phyloP scores from a whole-genome alignment of 2,888 invertebrate species.

The Drepana falcataria region DNA sequence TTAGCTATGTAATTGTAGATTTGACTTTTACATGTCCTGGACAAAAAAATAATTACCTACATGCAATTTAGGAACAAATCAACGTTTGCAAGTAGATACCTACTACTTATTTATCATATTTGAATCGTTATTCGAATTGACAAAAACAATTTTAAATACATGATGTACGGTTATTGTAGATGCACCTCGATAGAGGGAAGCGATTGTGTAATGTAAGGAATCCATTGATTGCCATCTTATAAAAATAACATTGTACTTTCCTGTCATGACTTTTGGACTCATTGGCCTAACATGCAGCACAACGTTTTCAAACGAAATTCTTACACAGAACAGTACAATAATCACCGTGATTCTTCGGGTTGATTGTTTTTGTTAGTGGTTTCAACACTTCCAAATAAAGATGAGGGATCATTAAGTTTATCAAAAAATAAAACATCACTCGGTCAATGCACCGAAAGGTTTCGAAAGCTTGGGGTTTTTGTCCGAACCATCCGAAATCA shows the following conservation, averaged over 20 bases:
- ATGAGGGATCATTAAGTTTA: conserved; percentile 3
- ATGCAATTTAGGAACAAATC: conserved; percentile 1
- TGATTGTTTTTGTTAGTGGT: neutral
- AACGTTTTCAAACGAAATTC: neutral
- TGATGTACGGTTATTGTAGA: neutral
- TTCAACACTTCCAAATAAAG: conserved; percentile 2
- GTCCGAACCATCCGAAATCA: conserved; percentile 13
- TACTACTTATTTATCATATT: neutral
- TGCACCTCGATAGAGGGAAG: conserved; percentile 2
- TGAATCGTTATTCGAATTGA: conserved; percentile 19
- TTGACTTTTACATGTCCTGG: conserved; percentile 42
- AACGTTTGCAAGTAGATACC: neutral
- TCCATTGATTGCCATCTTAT: conserved; percentile 13
- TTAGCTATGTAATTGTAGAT: conserved; percentile 40
- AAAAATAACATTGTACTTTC: conserved; percentile 25
- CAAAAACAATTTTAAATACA: conserved; percentile 12
- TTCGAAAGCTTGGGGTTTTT: conserved; percentile 18
- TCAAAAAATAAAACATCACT: conserved; percentile 16
- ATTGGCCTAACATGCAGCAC: conserved; percentile 1
- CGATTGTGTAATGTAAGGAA: conserved; percentile 5
- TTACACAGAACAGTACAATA: neutral
- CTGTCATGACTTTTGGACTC: conserved; percentile 11
- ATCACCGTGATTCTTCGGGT: neutral
- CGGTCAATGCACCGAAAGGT: conserved; percentile 21
- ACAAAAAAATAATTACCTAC: conserved; percentile 21